Evolutionary conservation across 2,113 vertebrate genomes (phyloP), one percentile per base, ranked within the genome.

Genomic region (Sylvia atricapilla): DNA sequence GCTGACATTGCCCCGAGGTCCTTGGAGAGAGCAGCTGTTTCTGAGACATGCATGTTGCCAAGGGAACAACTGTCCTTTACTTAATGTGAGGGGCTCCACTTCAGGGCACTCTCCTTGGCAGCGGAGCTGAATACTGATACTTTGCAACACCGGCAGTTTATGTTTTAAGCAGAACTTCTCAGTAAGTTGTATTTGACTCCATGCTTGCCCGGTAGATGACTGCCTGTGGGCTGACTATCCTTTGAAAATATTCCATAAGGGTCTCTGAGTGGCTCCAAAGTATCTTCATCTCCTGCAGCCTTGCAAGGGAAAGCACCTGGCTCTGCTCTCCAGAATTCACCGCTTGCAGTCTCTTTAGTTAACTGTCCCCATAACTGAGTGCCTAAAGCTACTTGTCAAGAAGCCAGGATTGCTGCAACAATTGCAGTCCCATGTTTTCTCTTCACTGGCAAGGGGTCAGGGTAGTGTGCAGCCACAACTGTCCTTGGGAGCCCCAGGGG

Each of bases 331-430:
- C n/a, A 62, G 68, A 60, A 93, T 47, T 10, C 4, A 33, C 5
- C 0, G 0, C 27, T 69, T 88, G 6, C 15, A 49, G 27, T 2
- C 24, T 11, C 31, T 84, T 67, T 46, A 31, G 13, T 89, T 84
- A 90, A 22, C 24, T 6, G 0, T 46, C 27, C 25, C 22, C 0
- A 0, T 23, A 53, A 31, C 47, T 81, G 43, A 87, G 3, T 70
- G 60, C 39, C 35, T 41, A 63, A 31, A 95, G 37, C 52, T 69
- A 28, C 52, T 55, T 89, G 35, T 50, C 14, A 79, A 11, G 46
- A 76, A 68, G 15, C 5, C 25, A 52, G 35, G 15, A 43, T 56
- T 59, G 27, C 49, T 91, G 63, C 33, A 66, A 62, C 37, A 18
- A 23, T 53, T 87, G 8, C 25, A 87, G 80, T 49, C 7, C 5